Percentiles rank a stretch among this genome's conserved stretches.
These are phyloP conservation scores for Omphaloscelis lunosa DNA, from an alignment of 2,888 invertebrate species.

Conservation along the genomic window DNA sequence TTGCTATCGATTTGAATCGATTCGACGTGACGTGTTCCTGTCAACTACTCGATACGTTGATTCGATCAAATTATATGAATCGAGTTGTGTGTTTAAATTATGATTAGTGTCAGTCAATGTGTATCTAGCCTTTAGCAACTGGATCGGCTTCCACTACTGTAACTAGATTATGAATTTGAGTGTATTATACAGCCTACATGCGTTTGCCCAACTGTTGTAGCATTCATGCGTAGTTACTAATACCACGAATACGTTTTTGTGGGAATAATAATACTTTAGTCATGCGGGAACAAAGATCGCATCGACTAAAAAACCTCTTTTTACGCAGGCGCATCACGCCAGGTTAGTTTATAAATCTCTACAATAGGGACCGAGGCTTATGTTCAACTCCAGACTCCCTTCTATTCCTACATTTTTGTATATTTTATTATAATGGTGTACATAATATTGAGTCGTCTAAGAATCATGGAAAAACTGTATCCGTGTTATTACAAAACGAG, in stretches of 20 bases:
- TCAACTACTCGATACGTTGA: constrained; percentile 40
- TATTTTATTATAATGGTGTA: too few relatives aligned
- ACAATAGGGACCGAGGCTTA: too few relatives aligned
- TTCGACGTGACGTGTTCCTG: constrained; percentile 30
- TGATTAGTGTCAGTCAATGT: constrained; percentile 55
- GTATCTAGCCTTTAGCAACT: neutral
- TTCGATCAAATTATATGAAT: constrained; percentile 39
- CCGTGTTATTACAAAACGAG: too few relatives aligned
- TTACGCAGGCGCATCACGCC: too few relatives aligned
- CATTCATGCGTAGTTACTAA: neutral
- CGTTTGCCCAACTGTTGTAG: neutral
- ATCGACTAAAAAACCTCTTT: too few relatives aligned
- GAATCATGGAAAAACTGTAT: too few relatives aligned
- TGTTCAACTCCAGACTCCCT: too few relatives aligned
- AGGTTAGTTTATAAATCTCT: too few relatives aligned
- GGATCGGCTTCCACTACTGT: neutral
- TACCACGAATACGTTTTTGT: neutral
- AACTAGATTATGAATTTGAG: neutral
- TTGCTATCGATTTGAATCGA: constrained; percentile 50
- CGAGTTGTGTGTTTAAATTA: constrained; percentile 43
- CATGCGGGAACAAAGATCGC: neutral
- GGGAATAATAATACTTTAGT: neutral
- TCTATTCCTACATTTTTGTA: too few relatives aligned
- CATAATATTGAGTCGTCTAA: too few relatives aligned
- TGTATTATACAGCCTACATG: neutral